A percentile compares a stretch with the other conserved stretches of the same genome.
Conservation (phyloP, 2,888 invertebrate species). For the Zhuqinia jingwanae region DNA sequence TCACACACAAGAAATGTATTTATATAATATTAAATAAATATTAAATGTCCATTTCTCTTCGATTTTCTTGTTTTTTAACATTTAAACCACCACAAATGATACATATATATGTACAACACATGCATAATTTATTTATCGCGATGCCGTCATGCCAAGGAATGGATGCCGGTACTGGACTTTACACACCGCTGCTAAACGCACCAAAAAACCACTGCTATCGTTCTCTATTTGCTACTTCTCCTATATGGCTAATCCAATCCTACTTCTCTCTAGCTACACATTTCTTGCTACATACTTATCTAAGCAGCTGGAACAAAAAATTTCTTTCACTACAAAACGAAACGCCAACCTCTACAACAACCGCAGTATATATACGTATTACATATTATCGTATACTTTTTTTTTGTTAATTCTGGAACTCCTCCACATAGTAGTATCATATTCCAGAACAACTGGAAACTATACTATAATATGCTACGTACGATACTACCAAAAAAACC, state of each 20-base stretch:
- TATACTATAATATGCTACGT: no score
- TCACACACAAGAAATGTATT: not conserved
- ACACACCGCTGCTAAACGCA: not conserved
- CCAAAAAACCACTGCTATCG: not conserved
- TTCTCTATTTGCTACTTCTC: no score
- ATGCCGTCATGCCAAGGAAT: conserved; percentile 16
- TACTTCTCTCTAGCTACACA: not conserved
- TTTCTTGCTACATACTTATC: conserved; percentile 20
- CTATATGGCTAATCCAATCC: conserved; percentile 8
- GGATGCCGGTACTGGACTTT: conserved; percentile 7
- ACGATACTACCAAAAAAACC: not conserved
- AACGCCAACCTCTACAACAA: not conserved
- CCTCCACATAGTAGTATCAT: not conserved
- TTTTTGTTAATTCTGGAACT: not conserved
- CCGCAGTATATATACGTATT: conserved; percentile 18
- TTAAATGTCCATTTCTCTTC: conserved; percentile 2
- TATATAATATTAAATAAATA: conserved; percentile 14
- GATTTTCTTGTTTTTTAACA: not conserved
- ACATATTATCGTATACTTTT: not conserved
- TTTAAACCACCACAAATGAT: not conserved
- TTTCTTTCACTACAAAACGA: not conserved
- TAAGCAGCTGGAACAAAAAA: conserved; percentile 22
- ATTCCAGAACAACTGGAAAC: not conserved
- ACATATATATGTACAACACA: not conserved
- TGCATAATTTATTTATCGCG: not conserved